Percentiles rank a stretch among this genome's conserved stretches.
Evolutionary conservation across 2,797 vertebrate species (phyloP).

Genomic region (Clarias fuscus): DNA sequence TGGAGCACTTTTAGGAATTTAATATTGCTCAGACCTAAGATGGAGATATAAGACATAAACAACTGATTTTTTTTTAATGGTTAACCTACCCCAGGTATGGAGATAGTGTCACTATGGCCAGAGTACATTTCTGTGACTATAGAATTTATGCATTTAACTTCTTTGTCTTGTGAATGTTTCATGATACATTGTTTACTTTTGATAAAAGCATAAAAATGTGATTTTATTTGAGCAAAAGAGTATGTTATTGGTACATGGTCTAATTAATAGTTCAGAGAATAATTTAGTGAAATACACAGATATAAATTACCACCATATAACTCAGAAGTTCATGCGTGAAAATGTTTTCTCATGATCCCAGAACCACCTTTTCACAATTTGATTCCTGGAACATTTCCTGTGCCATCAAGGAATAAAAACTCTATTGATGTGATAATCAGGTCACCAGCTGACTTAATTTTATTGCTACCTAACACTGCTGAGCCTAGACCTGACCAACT

Average conservation of each 20-base stretch:
- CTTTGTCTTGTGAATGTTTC: neutral
- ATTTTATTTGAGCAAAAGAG: neutral
- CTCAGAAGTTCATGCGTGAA: too few species aligned
- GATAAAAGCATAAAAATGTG: neutral
- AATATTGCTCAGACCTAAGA: slow-evolving; percentile 64
- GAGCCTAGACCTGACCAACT: too few species aligned
- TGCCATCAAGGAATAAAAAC: too few species aligned
- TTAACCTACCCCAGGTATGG: neutral
- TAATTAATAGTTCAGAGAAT: neutral
- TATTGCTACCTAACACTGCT: too few species aligned
- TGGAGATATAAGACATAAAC: neutral
- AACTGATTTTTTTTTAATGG: neutral
- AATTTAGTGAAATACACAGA: neutral
- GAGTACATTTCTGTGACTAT: neutral
- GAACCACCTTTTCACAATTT: too few species aligned
- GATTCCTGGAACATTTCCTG: too few species aligned
- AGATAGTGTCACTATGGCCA: neutral
- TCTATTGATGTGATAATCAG: too few species aligned
- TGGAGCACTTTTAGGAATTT: slow-evolving; percentile 73
- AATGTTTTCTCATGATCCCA: too few species aligned
- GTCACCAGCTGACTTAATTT: too few species aligned
- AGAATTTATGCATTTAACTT: neutral
- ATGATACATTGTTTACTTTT: neutral
- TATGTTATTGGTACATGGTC: neutral
- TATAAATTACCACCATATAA: too few species aligned